Evolutionary conservation across 2,113 vertebrate genomes (phyloP), one percentile per base, ranked within the genome.

Genomic region (Sarotherodon lohbergeri): DNA sequence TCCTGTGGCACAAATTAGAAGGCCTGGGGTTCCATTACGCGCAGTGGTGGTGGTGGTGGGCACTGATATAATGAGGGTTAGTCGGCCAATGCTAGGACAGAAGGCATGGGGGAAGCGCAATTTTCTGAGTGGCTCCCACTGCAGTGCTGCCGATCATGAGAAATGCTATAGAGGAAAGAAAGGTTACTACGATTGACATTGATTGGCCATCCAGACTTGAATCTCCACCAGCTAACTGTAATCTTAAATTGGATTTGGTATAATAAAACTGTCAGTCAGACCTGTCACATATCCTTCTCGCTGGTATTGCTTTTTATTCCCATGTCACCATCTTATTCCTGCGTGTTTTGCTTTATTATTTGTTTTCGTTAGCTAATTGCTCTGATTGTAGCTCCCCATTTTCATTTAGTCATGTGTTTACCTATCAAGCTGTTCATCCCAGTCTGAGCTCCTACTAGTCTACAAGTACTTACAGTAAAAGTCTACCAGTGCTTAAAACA

Each of bases 21-120:
- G 79, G 87, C 78, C 80, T 61, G 19, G n/a, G 50, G 86, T 90
- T 89, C 86, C 89, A 43, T 90, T 93, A 48, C 24, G 14, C 41
- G 7, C 81, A 83, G 90, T 55, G 59, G 88, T 63, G 84, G 87
- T 81, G 81, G 87, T 82, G 78, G 39, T 29, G 82, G 81, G 50
- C 56, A 27, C 29, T n/a, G 66, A 80, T 81, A 80, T 94, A 92
- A 94, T 92, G 92, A 92, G 90, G 86, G 90, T 93, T 88, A 89
- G 78, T 1, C 1, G 54, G 92, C 54, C 59, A 54, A 41, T 7
- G 55, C 68, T 39, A 63, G 43, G 59, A 89, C 57, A 66, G 85
- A 54, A 87, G 85, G 48, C 73, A 76, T 68, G 81, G 32, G 16
- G 80, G n/a, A 34, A 22, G 13, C 8, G 4, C 68, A 6, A 19